Conservation (phyloP, 35 echinoderm and acorn worm genomes). For the Eucidaris tribuloides region DNA sequence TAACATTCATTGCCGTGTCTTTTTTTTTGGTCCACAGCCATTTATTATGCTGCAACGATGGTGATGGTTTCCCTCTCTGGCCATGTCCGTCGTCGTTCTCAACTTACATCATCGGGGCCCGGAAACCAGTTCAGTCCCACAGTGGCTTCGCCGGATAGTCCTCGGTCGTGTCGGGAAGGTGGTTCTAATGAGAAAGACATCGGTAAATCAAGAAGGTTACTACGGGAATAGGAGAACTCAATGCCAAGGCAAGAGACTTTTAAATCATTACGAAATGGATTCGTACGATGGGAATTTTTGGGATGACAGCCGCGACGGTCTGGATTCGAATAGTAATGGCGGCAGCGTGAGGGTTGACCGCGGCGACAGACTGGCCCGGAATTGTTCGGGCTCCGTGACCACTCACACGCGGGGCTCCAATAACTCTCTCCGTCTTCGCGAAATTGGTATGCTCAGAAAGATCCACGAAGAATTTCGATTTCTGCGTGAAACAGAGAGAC, state of each 20-base stretch:
- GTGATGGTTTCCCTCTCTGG: slow-evolving; percentile 95
- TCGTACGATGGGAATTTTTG: slow-evolving; percentile 38
- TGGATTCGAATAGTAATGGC: background rate
- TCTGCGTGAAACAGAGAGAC: slow-evolving; percentile 48
- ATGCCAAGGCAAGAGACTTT: background rate
- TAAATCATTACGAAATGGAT: slow-evolving; percentile 50
- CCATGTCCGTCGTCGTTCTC: slow-evolving; percentile 94
- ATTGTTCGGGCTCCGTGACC: slow-evolving; percentile 45
- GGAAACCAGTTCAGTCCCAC: slow-evolving; percentile 74
- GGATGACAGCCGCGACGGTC: background rate
- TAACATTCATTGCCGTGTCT: too few species aligned
- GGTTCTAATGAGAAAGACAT: slow-evolving; percentile 62
- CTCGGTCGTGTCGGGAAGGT: slow-evolving; percentile 59
- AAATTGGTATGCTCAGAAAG: slow-evolving; percentile 59
- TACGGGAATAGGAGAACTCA: slow-evolving; percentile 1
- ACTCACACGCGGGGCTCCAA: slow-evolving; percentile 41
- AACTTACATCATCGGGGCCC: slow-evolving; percentile 94
- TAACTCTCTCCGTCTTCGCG: slow-evolving; percentile 51
- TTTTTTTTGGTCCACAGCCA: slow-evolving; percentile 72
- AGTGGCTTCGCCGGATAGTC: slow-evolving; percentile 80
- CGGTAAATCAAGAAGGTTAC: slow-evolving; percentile 20
- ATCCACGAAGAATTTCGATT: slow-evolving; percentile 85
- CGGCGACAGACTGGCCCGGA: slow-evolving; percentile 42
- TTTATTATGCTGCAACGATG: slow-evolving; percentile 98
- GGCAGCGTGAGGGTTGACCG: slow-evolving; percentile 34